Conservation (phyloP, 2,113 vertebrate genomes). For the Danionella cerebrum region DNA sequence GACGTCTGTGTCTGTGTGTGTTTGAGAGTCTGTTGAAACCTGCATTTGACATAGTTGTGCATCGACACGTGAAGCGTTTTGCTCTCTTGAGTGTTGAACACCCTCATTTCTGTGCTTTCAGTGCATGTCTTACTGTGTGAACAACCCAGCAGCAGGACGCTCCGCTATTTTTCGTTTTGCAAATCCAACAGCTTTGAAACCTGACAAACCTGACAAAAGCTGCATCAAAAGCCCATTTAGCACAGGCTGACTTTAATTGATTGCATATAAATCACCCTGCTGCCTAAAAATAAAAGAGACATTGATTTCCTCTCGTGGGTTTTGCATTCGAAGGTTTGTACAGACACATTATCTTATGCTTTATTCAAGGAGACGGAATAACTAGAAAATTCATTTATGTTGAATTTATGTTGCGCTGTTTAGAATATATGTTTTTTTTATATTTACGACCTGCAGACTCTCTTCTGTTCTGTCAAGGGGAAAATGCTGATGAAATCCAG, state of each 20-base stretch:
- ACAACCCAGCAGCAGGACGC: background rate
- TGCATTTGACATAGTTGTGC: slow-evolving; percentile 6
- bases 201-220: background rate
- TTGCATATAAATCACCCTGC: slow-evolving; percentile 21
- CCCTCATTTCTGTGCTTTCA: background rate
- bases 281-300: slow-evolving; percentile 13
- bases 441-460: too few relatives aligned
- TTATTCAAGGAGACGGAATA: slow-evolving; percentile 5
- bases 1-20: background rate
- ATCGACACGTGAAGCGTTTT: slow-evolving; percentile 1
- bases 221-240: background rate
- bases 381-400: background rate
- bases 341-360: slow-evolving; percentile 18
- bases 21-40: background rate
- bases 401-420: background rate
- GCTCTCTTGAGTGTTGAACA: background rate
- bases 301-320: slow-evolving; percentile 11
- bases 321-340: slow-evolving; percentile 18
- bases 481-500: too few relatives aligned
- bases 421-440: too few relatives aligned
- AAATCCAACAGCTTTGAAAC: background rate
- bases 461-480: too few relatives aligned
- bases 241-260: slow-evolving; percentile 1
- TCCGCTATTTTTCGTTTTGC: background rate
- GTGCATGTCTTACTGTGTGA: background rate